Percentiles rank a stretch among this genome's conserved stretches.
phyloP scores from a whole-genome alignment of 2,888 invertebrate genomes.

The Drosophila paramelanica region DNA sequence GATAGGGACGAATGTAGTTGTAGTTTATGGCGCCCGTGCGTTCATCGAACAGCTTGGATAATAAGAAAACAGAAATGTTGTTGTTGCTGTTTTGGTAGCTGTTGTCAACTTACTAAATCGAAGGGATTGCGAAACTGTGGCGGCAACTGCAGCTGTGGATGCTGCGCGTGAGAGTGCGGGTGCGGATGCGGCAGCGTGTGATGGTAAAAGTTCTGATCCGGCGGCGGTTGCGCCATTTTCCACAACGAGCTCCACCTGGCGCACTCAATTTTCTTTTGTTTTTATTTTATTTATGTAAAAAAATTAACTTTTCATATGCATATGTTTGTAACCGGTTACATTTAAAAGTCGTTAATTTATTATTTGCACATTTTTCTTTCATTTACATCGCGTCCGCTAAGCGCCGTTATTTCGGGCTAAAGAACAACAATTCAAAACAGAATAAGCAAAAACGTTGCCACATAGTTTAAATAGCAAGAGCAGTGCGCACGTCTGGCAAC shows the following conservation, averaged over 20 bases:
- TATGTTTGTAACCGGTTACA: conserved; percentile 66
- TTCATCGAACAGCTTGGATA: conserved; percentile 71
- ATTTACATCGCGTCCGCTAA: conserved; percentile 52
- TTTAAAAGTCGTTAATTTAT: conserved; percentile 56
- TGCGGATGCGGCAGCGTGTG: conserved; percentile 67
- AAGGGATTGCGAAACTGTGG: conserved; percentile 77
- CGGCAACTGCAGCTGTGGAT: conserved; percentile 74
- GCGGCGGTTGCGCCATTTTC: conserved; percentile 81
- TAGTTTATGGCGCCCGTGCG: conserved; percentile 74
- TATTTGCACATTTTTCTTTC: conserved; percentile 65
- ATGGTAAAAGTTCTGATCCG: conserved; percentile 76
- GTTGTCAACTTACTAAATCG: conserved; percentile 69
- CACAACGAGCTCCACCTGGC: conserved; percentile 42
- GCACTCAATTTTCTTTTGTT: conserved; percentile 23
- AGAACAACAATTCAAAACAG: conserved; percentile 60
- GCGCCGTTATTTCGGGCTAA: conserved; percentile 53
- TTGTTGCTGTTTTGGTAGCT: conserved; percentile 13
- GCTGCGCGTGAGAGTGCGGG: conserved; percentile 54
- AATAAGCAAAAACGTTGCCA: conserved; percentile 30
- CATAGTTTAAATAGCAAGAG: neutral
- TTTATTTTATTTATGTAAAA: conserved; percentile 18
- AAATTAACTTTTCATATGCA: conserved; percentile 28
- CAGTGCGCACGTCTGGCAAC: conserved; percentile 25
- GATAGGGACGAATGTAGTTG: conserved; percentile 75
- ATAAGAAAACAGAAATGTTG: conserved; percentile 2